Conservation (phyloP, 2,888 invertebrate genomes). For the Ypsolopha sequella region DNA sequence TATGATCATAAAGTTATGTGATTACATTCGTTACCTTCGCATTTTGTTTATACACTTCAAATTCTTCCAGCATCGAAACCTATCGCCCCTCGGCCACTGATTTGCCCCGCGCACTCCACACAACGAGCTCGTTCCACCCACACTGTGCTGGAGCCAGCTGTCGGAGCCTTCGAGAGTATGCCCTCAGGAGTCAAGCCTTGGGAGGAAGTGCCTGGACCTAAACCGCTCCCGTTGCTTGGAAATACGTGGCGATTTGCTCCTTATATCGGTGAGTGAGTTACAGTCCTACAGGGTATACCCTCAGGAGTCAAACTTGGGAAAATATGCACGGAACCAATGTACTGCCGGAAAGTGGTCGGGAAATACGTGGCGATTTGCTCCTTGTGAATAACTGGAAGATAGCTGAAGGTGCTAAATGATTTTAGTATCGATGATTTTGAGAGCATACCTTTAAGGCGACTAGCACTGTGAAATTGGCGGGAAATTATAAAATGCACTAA, state of each 20-base stretch:
- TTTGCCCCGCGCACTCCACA: conserved; percentile 33
- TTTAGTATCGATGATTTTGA: too few species aligned
- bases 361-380: conserved; percentile 74
- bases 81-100: conserved; percentile 9
- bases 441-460: too few species aligned
- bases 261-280: conserved; percentile 66
- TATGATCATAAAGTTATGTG: too few species aligned
- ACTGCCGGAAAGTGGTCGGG: conserved; percentile 71
- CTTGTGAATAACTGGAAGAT: too few species aligned
- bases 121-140: conserved; percentile 43
- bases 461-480: too few species aligned
- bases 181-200: conserved; percentile 51
- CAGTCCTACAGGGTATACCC: conserved; percentile 32
- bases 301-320: conserved; percentile 56
- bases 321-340: conserved; percentile 73
- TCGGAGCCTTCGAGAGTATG: conserved; percentile 34
- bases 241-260: conserved; percentile 75
- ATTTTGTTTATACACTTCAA: too few species aligned
- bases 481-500: too few species aligned
- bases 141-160: conserved; percentile 33
- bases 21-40: too few species aligned
- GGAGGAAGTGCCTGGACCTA: conserved; percentile 72
- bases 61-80: not conserved
- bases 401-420: too few species aligned
- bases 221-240: conserved; percentile 70